Evolutionary conservation across 2,888 invertebrate species (phyloP).

Genomic region (Priocnemis perturbator): DNA sequence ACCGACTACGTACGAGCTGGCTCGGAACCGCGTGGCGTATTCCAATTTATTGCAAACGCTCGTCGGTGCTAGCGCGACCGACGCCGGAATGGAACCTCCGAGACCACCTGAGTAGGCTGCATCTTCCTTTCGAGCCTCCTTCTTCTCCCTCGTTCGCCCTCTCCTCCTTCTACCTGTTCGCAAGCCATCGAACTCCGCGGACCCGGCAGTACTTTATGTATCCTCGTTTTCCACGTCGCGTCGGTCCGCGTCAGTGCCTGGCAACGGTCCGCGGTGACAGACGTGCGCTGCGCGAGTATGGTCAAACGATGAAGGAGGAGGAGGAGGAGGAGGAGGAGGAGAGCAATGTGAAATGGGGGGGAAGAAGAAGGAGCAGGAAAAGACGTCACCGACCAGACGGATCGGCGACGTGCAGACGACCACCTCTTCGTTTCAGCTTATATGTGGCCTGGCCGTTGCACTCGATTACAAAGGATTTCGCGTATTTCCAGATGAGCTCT

Average conservation of each 20-base stretch:
- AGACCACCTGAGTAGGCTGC: conserved; percentile 57
- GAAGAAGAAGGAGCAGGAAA: conserved; percentile 27
- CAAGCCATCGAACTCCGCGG: conserved; percentile 34
- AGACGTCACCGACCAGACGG: conserved; percentile 44
- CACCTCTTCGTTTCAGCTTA: conserved; percentile 9
- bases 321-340: conserved; percentile 2
- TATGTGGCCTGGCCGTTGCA: conserved; percentile 29
- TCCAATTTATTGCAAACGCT: conserved; percentile 62
- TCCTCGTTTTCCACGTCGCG: conserved; percentile 53
- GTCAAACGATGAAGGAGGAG: conserved; percentile 1
- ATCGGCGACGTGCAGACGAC: conserved; percentile 43
- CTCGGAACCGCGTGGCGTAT: conserved; percentile 49
- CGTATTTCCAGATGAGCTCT: too few species aligned
- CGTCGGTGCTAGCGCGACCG: conserved; percentile 29
- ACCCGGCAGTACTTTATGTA: conserved; percentile 52
- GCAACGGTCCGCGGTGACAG: conserved; percentile 40
- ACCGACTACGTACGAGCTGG: background rate
- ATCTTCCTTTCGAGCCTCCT: conserved; percentile 15
- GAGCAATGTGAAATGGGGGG: background rate
- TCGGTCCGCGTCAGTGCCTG: conserved; percentile 28
- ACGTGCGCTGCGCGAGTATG: conserved; percentile 23
- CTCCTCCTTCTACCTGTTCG: conserved; percentile 3
- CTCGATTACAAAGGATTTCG: background rate
- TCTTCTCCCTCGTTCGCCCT: background rate
- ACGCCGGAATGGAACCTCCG: conserved; percentile 27